Base-by-base conservation (phyloP, 64 coral and sea anemone genomes). In the Pocillopora damicornis region DNA sequence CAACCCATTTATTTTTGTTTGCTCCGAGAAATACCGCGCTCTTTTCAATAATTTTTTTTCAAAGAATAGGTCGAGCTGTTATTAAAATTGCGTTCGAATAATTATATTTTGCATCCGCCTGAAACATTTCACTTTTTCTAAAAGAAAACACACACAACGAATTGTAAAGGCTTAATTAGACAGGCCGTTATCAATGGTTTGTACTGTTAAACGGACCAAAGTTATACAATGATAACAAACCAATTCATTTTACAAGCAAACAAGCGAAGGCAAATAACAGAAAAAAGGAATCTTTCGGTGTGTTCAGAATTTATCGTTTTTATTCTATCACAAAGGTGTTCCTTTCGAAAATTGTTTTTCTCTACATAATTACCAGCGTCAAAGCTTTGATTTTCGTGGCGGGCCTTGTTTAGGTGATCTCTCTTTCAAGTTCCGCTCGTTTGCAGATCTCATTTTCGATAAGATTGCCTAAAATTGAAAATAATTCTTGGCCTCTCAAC, bases 371-470 rank as follows among this genome's bases (percentile, higher is more conserved):
- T 90, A 78, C 45, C 10, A 78, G 34, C 58, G 69, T 45, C 35
- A 74, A 88, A 81, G 86, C 42, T 72, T 69, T 76, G 56, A 83
- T 92, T 88, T 80, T 77, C 69, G 73, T 68, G 83, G 78, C 86
- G 82, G 87, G 87, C 82, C 86, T 17, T 77, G 91, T 96, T 89
- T 82, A 36, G 78, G 63, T 76, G 58, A 88, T 62, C 51, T 62
- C 59, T 63, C 90, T 89, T 93, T 97, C 91, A 93, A 90, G 88
- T 97, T 97, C 94, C 91, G 88, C 68, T 68, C 87, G 94, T 90
- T 90, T 92, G 90, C 74, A 88, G 91, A 97, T 97, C 90, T 90
- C 51, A 89, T 87, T 88, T 88, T 63, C 76, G 94, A 97, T 92
- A 97, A 93, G 88, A 89, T 89, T 89, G 87, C 67, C 37, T 17